Conservation (phyloP, 2,113 vertebrate genomes). For the Rhea americana region DNA sequence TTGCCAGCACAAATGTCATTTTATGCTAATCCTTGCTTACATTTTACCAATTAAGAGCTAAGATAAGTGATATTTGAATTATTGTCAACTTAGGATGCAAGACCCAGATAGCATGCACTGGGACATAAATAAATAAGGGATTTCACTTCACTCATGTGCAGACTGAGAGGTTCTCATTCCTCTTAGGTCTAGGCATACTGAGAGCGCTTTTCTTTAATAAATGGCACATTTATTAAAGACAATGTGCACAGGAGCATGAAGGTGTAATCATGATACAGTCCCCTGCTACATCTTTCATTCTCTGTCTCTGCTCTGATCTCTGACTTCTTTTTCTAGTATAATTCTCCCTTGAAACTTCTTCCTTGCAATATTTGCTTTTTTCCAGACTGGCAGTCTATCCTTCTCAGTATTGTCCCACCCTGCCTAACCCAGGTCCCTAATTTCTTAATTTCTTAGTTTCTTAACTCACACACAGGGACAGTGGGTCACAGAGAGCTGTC, state of each 20-base stretch:
- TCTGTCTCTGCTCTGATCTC: not conserved
- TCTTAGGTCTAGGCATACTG: not conserved
- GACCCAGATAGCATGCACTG: not conserved
- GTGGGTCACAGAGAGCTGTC: not conserved
- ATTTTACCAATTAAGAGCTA: not conserved
- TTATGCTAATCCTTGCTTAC: not conserved
- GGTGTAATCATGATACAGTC: not conserved
- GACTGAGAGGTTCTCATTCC: not conserved
- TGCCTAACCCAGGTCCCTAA: not conserved
- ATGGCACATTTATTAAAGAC: not conserved
- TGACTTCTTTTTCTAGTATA: not conserved
- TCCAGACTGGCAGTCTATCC: not conserved
- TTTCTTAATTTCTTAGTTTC: not conserved
- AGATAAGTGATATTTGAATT: not conserved
- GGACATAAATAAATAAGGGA: not conserved
- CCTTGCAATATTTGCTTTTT: not conserved
- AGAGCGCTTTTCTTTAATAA: not conserved
- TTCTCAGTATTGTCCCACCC: not conserved
- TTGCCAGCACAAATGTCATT: not conserved
- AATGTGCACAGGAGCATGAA: not conserved
- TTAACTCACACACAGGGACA: not conserved
- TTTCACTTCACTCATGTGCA: not conserved
- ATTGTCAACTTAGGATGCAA: not conserved
- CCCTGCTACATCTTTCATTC: not conserved
- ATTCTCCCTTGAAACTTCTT: not conserved